Conservation (phyloP, 2,888 invertebrate species). For the Drosophila diplacantha region DNA sequence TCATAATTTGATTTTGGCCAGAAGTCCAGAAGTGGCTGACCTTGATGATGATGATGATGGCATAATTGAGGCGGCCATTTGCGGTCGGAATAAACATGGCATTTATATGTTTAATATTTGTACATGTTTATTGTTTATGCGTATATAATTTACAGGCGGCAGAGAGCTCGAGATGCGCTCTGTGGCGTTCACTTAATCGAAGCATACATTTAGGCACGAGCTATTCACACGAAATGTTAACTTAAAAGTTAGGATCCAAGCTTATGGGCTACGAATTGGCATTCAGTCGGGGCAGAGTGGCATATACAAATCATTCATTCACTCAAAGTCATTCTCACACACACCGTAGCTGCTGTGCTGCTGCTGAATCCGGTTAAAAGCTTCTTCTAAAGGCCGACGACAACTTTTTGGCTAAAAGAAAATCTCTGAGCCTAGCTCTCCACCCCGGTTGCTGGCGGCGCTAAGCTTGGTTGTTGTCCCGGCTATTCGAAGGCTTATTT, state of each 20-base stretch:
- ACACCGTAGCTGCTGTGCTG: constrained; percentile 8
- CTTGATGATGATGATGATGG: constrained; percentile 58
- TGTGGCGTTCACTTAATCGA: constrained; percentile 27
- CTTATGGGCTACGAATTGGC: constrained; percentile 45
- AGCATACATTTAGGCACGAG: constrained; percentile 58
- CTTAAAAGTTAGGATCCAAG: constrained; percentile 42
- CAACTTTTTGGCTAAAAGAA: constrained; percentile 12
- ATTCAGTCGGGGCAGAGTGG: constrained; percentile 53
- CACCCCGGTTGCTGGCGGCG: constrained; percentile 18
- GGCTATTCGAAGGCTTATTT: constrained; percentile 5
- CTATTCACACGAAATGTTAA: constrained; percentile 61
- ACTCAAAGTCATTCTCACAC: constrained; percentile 9
- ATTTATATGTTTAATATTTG: constrained; percentile 50
- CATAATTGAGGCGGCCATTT: constrained; percentile 52
- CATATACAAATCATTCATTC: constrained; percentile 30
- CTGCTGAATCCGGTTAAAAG: constrained; percentile 33
- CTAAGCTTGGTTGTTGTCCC: constrained; percentile 23
- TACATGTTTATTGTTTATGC: constrained; percentile 57
- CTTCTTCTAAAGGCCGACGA: constrained; percentile 12
- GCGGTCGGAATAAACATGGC: constrained; percentile 46
- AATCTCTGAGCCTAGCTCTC: constrained; percentile 12
- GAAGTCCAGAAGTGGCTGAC: constrained; percentile 56
- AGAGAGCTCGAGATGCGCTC: constrained; percentile 24
- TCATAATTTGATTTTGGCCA: constrained; percentile 58
- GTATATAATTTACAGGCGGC: constrained; percentile 64